phyloP scores from a whole-genome alignment of 2,888 invertebrate species.

The Pimpla rufipes region DNA sequence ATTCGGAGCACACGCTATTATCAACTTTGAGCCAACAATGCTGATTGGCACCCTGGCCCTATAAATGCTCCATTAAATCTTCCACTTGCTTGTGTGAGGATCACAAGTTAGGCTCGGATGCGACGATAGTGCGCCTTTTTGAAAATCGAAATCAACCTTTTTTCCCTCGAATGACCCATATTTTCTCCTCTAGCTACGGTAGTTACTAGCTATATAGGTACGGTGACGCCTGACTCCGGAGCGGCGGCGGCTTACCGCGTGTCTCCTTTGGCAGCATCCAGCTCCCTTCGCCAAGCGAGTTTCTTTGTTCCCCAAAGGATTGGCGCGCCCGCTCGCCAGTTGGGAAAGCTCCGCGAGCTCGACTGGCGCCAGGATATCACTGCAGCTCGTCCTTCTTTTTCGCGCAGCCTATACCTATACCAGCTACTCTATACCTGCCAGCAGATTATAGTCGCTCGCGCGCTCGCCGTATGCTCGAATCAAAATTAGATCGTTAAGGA shows the following conservation, averaged over 20 bases:
- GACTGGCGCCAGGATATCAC: slow-evolving; percentile 77
- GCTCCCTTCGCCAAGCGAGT: slow-evolving; percentile 28
- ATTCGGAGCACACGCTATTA: neutral
- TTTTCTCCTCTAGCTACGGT: neutral
- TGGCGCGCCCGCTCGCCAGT: neutral
- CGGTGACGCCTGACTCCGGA: no score
- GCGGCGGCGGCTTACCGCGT: neutral
- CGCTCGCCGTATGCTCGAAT: no score
- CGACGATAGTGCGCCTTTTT: neutral
- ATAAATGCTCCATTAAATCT: neutral
- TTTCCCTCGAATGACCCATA: slow-evolving; percentile 24
- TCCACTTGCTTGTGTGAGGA: no score
- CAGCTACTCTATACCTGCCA: no score
- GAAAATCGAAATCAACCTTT: no score
- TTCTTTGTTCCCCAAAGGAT: slow-evolving; percentile 23
- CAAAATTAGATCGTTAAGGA: no score
- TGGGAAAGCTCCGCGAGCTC: slow-evolving; percentile 24
- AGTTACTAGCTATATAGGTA: neutral
- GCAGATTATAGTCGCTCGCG: no score
- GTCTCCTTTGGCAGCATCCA: slow-evolving; percentile 33
- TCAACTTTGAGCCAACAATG: neutral
- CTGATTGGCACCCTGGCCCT: neutral
- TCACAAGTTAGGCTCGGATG: neutral
- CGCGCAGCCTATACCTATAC: neutral
- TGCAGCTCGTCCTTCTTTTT: slow-evolving; percentile 35